These are phyloP conservation scores for Ceyx melanurus DNA, from an alignment of 2,113 vertebrate species.

Conservation along the genomic window DNA sequence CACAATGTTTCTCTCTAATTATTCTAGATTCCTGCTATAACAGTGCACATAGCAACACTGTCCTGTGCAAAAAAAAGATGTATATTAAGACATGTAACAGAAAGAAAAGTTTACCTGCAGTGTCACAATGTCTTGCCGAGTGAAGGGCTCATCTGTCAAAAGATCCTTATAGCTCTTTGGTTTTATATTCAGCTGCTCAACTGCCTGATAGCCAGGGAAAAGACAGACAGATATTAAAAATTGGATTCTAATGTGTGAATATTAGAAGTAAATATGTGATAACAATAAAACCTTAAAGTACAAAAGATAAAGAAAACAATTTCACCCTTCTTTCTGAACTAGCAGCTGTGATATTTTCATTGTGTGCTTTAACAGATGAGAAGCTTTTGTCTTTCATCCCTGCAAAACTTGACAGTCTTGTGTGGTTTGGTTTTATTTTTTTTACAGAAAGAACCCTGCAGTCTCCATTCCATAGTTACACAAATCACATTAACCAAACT, in stretches of 20 bases:
- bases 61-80: neutral
- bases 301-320: neutral
- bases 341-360: neutral
- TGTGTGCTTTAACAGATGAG: neutral
- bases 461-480: neutral
- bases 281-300: neutral
- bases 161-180: slow-evolving; percentile 93
- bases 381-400: neutral
- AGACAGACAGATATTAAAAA: neutral
- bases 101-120: slow-evolving; percentile 81
- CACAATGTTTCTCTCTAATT: neutral
- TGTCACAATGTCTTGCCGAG: slow-evolving; percentile 89
- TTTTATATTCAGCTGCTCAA: slow-evolving; percentile 96
- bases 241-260: neutral
- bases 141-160: slow-evolving; percentile 90
- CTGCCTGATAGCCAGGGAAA: slow-evolving; percentile 71
- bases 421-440: neutral
- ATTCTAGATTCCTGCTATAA: neutral
- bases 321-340: neutral
- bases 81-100: accelerated
- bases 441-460: neutral
- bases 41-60: neutral
- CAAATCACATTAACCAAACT: neutral
- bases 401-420: neutral
- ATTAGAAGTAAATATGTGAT: neutral